phyloP scores from a whole-genome alignment of 2,888 invertebrate genomes.

The Leucozona laternaria region DNA sequence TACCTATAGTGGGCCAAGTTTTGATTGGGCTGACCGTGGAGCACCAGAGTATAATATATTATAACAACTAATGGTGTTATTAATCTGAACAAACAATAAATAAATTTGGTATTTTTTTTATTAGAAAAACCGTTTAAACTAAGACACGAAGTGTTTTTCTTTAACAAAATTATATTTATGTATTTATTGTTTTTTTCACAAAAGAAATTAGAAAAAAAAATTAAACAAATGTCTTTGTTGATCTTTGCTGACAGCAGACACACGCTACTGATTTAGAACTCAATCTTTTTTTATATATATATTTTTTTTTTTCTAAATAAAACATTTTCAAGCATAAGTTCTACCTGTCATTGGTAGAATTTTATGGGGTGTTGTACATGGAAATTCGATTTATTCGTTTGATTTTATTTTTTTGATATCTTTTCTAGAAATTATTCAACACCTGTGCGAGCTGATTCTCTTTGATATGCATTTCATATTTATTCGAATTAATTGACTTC shows the following conservation, averaged over 20 bases:
- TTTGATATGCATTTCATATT: neutral
- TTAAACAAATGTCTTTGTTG: conserved; percentile 8
- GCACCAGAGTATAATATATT: too few species aligned
- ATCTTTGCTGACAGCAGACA: conserved; percentile 44
- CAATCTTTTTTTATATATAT: neutral
- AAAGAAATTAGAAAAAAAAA: conserved; percentile 1
- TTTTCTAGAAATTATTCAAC: neutral
- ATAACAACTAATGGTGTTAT: neutral
- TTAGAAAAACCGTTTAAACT: neutral
- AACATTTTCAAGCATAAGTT: neutral
- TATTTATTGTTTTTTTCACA: neutral
- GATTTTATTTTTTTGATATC: neutral
- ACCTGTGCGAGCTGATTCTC: conserved; percentile 7
- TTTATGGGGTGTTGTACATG: neutral
- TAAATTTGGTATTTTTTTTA: neutral
- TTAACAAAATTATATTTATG: neutral
- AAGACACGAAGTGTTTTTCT: neutral
- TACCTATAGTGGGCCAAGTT: too few species aligned
- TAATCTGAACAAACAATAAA: neutral
- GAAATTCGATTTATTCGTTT: neutral
- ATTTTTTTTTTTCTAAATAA: conserved; percentile 21
- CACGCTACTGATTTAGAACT: conserved; percentile 28
- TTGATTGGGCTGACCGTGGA: too few species aligned
- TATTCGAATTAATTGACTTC: neutral
- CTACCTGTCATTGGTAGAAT: neutral